Conservation (phyloP, 2,113 vertebrate genomes). For the Mesoclemmys tuberculata region DNA sequence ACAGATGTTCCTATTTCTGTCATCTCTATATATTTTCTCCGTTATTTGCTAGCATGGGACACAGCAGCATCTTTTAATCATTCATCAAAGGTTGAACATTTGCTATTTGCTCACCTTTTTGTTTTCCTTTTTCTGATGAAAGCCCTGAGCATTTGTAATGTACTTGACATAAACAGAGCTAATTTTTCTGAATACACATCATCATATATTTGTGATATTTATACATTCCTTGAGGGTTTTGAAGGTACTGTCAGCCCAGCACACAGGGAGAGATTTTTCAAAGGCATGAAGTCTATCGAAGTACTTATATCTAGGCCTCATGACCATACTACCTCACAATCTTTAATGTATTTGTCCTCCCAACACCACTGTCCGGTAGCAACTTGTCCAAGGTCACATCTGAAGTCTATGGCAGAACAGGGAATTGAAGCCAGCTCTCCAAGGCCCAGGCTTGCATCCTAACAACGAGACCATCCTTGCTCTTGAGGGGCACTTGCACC, state of each 20-base stretch:
- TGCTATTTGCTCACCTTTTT: fast-evolving
- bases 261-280: not conserved
- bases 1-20: not conserved
- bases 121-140: not conserved
- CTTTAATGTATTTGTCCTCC: not conserved
- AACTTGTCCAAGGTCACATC: not conserved
- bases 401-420: not conserved
- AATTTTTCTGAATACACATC: not conserved
- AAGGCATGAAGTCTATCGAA: not conserved
- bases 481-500: fast-evolving
- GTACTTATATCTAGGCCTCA: not conserved
- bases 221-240: not conserved
- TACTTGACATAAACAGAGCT: fast-evolving
- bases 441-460: not conserved
- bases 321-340: not conserved
- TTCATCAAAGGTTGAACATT: fast-evolving
- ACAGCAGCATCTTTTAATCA: not conserved
- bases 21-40: not conserved
- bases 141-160: fast-evolving
- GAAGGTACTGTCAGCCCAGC: not conserved
- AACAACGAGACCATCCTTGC: not conserved
- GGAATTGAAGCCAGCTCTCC: not conserved
- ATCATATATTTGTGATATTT: not conserved
- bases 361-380: not conserved
- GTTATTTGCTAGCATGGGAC: not conserved